Conservation (phyloP, 2,797 vertebrate species). For the Diplodus puntazzo region DNA sequence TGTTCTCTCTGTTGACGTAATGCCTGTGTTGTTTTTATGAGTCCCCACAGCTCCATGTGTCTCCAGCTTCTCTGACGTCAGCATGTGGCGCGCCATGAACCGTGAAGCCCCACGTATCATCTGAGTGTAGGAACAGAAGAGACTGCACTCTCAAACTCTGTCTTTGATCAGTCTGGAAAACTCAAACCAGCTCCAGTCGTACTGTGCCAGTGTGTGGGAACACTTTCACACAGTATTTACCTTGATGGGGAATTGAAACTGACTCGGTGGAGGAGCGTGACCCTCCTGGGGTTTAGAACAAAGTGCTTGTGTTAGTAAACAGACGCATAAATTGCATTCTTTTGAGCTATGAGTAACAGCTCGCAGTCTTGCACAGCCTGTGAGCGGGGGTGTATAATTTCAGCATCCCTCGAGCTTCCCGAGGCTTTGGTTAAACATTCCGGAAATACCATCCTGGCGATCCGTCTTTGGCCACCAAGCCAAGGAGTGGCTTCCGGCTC, state of each 20-base stretch:
- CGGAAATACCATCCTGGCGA: constrained; percentile 74
- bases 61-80: constrained; percentile 69
- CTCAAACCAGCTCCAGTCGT: constrained; percentile 56
- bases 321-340: constrained; percentile 78
- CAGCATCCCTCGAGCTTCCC: constrained; percentile 67
- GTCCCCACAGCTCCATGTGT: constrained; percentile 48
- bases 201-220: constrained; percentile 58
- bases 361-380: constrained; percentile 63
- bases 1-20: constrained; percentile 54
- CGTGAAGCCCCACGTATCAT: constrained; percentile 52
- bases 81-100: constrained; percentile 49
- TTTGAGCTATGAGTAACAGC: constrained; percentile 65
- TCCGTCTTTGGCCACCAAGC: constrained; percentile 59
- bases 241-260: constrained; percentile 73
- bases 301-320: constrained; percentile 81
- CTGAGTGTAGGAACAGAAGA: constrained; percentile 62
- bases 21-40: constrained; percentile 59
- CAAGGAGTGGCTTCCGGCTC: constrained; percentile 65
- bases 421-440: constrained; percentile 79
- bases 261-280: constrained; percentile 70
- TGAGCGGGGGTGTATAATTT: constrained; percentile 67
- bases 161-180: constrained; percentile 75
- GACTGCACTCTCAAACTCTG: constrained; percentile 48
- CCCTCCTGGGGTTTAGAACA: constrained; percentile 74
- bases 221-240: constrained; percentile 71